Percentiles rank a stretch among this genome's conserved stretches.
These are phyloP conservation scores for Haemorhous mexicanus DNA, from an alignment of 2,113 vertebrate species.

Conservation along the genomic window DNA sequence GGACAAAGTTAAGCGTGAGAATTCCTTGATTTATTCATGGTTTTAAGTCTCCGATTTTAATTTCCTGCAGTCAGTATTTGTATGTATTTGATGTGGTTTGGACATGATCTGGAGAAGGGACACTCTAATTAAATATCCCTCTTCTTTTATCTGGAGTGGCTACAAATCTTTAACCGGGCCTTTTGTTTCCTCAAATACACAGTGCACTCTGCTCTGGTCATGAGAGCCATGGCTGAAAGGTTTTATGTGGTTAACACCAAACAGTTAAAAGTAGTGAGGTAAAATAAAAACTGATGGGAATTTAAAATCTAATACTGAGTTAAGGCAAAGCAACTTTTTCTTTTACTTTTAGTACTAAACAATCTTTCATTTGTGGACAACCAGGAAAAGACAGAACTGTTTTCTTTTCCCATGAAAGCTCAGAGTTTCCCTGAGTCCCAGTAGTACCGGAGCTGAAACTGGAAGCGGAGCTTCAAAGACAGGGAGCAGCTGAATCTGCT, in stretches of 20 bases:
- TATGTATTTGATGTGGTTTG: conserved; percentile 39
- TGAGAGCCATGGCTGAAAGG: background rate
- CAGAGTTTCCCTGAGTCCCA: background rate
- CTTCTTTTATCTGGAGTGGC: conserved; percentile 32
- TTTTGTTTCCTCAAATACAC: background rate
- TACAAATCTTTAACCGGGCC: background rate
- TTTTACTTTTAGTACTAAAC: background rate
- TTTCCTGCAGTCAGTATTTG: conserved; percentile 42
- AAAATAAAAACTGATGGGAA: background rate
- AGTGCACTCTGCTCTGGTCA: background rate
- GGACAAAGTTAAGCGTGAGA: background rate
- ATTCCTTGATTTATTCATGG: background rate
- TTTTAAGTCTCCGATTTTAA: conserved; percentile 13
- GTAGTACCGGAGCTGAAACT: background rate
- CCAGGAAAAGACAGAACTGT: background rate
- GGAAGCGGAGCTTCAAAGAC: background rate
- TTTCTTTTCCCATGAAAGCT: background rate
- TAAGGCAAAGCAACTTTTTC: background rate
- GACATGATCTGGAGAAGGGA: background rate
- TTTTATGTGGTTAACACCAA: background rate
- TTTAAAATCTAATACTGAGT: background rate
- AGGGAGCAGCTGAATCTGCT: background rate
- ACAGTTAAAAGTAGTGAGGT: background rate
- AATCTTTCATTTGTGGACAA: background rate
- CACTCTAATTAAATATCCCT: conserved; percentile 11